Percentiles rank a stretch among this genome's conserved stretches.
Evolutionary conservation across 2,888 invertebrate species (phyloP).

Genomic region (Morpho deidamia): DNA sequence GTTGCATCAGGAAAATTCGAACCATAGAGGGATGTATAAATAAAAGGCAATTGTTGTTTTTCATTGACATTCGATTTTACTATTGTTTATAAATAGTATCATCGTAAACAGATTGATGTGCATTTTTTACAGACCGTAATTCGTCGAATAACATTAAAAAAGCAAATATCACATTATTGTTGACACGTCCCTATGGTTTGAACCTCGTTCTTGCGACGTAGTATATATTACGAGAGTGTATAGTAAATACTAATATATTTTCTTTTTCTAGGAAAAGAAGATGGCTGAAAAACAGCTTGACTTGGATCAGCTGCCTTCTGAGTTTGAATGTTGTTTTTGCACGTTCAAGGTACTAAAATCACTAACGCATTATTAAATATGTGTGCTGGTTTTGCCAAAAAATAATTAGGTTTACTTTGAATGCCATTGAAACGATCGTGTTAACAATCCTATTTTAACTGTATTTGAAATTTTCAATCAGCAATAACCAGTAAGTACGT

Average conservation of each 20-base stretch:
- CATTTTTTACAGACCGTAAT: no score
- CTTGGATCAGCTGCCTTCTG: constrained; percentile 94
- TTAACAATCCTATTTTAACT: constrained; percentile 20
- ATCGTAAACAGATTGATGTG: no score
- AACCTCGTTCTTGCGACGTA: no score
- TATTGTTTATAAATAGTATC: no score
- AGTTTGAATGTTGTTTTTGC: constrained; percentile 98
- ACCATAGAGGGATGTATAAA: no score
- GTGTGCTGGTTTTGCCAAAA: constrained; percentile 12
- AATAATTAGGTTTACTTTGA: constrained; percentile 9
- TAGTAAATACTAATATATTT: constrained; percentile 53
- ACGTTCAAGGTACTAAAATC: constrained; percentile 90
- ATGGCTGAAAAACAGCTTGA: constrained; percentile 84
- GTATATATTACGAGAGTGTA: constrained; percentile 8
- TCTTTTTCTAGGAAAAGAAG: constrained; percentile 83
- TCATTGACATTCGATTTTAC: no score
- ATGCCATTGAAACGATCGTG: constrained; percentile 22
- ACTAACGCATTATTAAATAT: constrained; percentile 40
- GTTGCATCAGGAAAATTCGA: no score
- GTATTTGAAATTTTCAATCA: constrained; percentile 36
- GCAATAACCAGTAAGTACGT: constrained; percentile 40
- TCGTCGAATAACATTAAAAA: no score
- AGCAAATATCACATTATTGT: no score
- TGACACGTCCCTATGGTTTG: background rate
- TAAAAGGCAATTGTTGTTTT: no score